Percentiles rank a stretch among this genome's conserved stretches.
Conservation (phyloP, 2,113 vertebrate species). For the Nothoprocta perdicaria region DNA sequence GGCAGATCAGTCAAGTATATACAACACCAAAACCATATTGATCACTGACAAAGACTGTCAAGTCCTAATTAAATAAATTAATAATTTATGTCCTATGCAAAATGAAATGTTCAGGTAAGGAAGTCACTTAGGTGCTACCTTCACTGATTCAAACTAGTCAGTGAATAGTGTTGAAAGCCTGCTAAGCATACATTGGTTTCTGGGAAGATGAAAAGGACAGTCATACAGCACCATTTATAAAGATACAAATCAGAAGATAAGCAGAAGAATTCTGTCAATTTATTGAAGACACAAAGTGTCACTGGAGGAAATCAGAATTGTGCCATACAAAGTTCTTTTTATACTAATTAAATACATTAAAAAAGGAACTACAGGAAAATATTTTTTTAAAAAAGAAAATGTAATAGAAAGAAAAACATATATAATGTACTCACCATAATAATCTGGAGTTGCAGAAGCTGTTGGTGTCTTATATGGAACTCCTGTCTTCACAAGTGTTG, state of each 20-base stretch:
- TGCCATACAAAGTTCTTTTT: not conserved
- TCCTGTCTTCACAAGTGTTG: conserved; percentile 54
- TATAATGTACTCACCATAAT: conserved; percentile 70
- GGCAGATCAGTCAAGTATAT: not conserved
- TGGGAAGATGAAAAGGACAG: not conserved
- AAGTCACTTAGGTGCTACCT: not conserved
- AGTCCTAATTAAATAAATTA: not conserved
- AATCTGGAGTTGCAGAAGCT: conserved; percentile 75
- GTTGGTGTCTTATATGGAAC: conserved; percentile 72
- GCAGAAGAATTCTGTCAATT: not conserved
- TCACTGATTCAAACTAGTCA: not conserved
- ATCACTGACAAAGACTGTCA: not conserved
- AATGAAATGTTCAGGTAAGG: not conserved
- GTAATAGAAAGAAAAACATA: not conserved
- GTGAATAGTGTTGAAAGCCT: not conserved
- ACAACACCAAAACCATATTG: not conserved
- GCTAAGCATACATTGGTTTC: not conserved
- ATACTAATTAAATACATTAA: not conserved
- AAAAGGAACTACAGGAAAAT: not conserved
- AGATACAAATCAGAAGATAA: not conserved
- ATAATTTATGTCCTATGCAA: not conserved
- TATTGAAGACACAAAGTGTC: not conserved
- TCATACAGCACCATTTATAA: not conserved
- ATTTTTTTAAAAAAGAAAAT: not conserved
- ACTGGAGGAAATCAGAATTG: not conserved